These are phyloP conservation scores for Sphaerophoria rueppellii DNA, from an alignment of 2,888 invertebrate species.

Conservation along the genomic window DNA sequence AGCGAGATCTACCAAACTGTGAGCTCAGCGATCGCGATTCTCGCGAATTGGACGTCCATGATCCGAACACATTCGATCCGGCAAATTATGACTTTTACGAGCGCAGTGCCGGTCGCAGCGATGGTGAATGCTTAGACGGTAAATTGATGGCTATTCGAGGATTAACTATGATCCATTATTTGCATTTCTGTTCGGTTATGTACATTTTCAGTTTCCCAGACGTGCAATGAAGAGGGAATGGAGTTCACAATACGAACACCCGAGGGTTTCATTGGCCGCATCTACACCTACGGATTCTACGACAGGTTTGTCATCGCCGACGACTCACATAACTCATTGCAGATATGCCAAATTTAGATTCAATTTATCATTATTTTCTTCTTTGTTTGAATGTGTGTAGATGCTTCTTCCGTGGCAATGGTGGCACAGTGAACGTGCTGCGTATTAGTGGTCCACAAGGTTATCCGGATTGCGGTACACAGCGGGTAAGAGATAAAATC, in stretches of 20 bases:
- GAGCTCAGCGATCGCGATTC: constrained; percentile 94
- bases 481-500: constrained; percentile 84
- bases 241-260: constrained; percentile 94
- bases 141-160: constrained; percentile 76
- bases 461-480: constrained; percentile 96
- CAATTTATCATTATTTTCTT: constrained; percentile 42
- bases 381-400: constrained; percentile 77
- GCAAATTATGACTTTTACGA: constrained; percentile 94
- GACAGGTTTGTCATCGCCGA: constrained; percentile 83
- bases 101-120: constrained; percentile 88
- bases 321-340: constrained; percentile 16
- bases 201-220: constrained; percentile 89
- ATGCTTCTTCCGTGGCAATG: constrained; percentile 95
- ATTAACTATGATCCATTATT: constrained; percentile 53
- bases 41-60: constrained; percentile 91
- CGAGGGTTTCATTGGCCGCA: constrained; percentile 94
- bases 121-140: constrained; percentile 93
- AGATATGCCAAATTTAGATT: constrained; percentile 28
- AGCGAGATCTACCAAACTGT: constrained; percentile 87
- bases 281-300: constrained; percentile 96
- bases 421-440: constrained; percentile 91
- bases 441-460: constrained; percentile 94
- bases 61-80: constrained; percentile 92
- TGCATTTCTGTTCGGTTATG: constrained; percentile 34
- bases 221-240: constrained; percentile 97